Conservation (phyloP, 2,888 invertebrate species). For the Hypomecis punctinalis region DNA sequence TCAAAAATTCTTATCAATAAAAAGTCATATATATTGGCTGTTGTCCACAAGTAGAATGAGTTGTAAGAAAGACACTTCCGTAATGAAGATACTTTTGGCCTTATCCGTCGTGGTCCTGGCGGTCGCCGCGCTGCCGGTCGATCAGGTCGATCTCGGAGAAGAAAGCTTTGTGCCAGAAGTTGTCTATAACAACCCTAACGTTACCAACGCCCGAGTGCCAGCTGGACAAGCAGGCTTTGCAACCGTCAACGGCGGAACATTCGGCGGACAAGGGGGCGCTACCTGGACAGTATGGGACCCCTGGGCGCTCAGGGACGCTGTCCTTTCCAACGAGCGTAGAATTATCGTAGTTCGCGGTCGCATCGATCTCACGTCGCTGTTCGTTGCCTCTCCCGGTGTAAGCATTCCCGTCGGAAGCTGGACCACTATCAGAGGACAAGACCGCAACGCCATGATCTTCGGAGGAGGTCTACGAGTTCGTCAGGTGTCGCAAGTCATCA, state of each 20-base stretch:
- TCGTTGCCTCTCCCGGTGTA: constrained; percentile 30
- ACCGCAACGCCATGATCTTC: constrained; percentile 26
- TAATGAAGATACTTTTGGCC: constrained; percentile 23
- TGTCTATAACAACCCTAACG: not conserved
- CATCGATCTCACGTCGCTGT: constrained; percentile 32
- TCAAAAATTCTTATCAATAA: not conserved
- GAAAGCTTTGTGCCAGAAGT: no score
- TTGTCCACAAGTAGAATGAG: not conserved
- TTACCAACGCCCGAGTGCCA: not conserved
- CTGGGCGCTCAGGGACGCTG: constrained; percentile 30
- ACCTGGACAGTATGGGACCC: constrained; percentile 38
- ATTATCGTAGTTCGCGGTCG: constrained; percentile 32
- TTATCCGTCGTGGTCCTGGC: constrained; percentile 19
- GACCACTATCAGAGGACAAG: constrained; percentile 30
- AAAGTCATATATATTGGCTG: not conserved
- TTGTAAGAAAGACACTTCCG: not conserved
- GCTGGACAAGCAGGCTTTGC: constrained; percentile 11
- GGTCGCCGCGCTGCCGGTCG: constrained; percentile 23
- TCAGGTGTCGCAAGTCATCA: constrained; percentile 14
- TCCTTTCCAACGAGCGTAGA: constrained; percentile 11
- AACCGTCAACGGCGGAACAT: constrained; percentile 10
- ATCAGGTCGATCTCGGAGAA: constrained; percentile 4
- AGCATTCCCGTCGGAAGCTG: constrained; percentile 12
- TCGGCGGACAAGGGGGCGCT: constrained; percentile 30
- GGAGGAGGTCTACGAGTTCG: constrained; percentile 26